These are phyloP conservation scores for Palythoa heliodiscus DNA, from an alignment of 92 coral and sea anemone species.

Conservation along the genomic window DNA sequence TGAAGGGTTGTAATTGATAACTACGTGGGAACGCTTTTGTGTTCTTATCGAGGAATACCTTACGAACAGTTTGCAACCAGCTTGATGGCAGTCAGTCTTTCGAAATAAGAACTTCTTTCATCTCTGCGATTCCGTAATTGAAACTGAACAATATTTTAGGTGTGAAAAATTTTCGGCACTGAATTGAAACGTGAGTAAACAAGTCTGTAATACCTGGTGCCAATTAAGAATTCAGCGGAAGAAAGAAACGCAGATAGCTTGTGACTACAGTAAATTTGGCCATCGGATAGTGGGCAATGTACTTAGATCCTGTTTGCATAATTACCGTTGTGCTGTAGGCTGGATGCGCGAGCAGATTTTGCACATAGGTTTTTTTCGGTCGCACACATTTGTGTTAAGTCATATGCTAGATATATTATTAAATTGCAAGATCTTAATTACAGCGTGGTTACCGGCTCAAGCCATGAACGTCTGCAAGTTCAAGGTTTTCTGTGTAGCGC, in stretches of 20 bases:
- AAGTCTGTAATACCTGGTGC: conserved; percentile 4
- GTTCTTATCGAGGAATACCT: not conserved
- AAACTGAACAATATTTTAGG: conserved; percentile 5
- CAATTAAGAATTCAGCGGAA: conserved; percentile 40
- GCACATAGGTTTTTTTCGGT: not conserved
- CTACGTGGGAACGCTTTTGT: not conserved
- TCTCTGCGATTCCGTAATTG: conserved; percentile 14
- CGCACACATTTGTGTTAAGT: conserved; percentile 38
- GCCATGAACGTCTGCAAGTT: conserved; percentile 20
- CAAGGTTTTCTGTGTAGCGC: not conserved
- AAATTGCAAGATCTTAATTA: not conserved
- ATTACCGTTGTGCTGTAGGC: conserved; percentile 10
- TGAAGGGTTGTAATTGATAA: not conserved
- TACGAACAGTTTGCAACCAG: conserved; percentile 16
- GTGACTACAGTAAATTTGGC: conserved; percentile 25
- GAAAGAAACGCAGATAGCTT: conserved; percentile 9
- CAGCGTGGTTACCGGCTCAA: conserved; percentile 1
- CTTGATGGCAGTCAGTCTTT: not conserved
- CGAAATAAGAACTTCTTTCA: conserved; percentile 6
- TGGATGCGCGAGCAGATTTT: conserved; percentile 14
- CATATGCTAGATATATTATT: not conserved
- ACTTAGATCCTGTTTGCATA: conserved; percentile 21
- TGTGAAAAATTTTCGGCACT: conserved; percentile 24
- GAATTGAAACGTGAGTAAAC: not conserved
- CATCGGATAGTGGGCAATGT: conserved; percentile 34